Percentiles rank a stretch among this genome's conserved stretches.
phyloP scores from a whole-genome alignment of 2,113 vertebrate species.

The Myotis lucifugus region DNA sequence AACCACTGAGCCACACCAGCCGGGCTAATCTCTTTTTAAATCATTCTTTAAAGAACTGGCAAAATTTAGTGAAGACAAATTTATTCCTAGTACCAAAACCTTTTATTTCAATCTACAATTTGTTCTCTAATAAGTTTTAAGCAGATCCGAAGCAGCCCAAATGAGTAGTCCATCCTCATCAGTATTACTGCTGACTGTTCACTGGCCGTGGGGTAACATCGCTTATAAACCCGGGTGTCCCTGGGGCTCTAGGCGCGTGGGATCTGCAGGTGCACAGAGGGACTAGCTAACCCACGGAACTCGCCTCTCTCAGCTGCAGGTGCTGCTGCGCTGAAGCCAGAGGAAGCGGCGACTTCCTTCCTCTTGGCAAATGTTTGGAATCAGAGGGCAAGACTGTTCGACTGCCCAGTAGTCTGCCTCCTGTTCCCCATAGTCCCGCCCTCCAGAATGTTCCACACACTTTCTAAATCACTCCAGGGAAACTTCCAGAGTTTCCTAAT shows the following conservation, averaged over 20 bases:
- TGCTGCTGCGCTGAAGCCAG: not conserved
- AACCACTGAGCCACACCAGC: no score
- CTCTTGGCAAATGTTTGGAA: conserved; percentile 12
- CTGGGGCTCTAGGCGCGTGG: not conserved
- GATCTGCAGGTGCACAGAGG: not conserved
- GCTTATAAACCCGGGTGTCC: not conserved
- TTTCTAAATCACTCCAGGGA: conserved; percentile 46
- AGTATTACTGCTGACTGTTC: no score
- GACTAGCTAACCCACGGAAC: not conserved
- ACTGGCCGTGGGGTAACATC: no score
- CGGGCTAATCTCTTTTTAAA: no score
- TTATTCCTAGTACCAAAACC: no score
- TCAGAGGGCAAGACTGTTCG: not conserved
- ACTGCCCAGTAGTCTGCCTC: not conserved
- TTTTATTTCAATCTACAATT: no score
- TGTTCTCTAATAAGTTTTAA: no score
- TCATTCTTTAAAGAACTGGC: no score
- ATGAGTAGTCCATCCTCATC: no score
- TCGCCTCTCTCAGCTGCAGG: not conserved
- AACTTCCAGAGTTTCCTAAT: conserved; percentile 21
- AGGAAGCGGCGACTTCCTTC: conserved; percentile 40
- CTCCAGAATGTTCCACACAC: conserved; percentile 13
- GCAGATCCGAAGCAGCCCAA: no score
- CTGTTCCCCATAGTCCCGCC: not conserved
- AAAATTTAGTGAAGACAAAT: no score